Base-by-base conservation (phyloP, 1,140 invertebrate species). In the Colletes latitarsis region DNA sequence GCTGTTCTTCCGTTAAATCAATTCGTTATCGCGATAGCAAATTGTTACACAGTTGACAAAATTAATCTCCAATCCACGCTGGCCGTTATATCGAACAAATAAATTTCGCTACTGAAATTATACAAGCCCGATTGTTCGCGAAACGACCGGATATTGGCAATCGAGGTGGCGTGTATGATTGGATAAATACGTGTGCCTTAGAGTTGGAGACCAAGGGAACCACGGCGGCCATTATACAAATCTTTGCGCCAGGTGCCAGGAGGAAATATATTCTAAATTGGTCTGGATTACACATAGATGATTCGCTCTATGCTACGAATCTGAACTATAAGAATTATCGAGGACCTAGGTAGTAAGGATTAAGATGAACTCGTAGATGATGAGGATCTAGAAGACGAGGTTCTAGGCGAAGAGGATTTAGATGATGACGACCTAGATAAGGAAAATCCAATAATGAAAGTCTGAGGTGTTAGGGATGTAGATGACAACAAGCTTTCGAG, bases 21-120 rank as follows among this genome's bases (percentile, higher is more conserved):
- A 77, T 77, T 70, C 57, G 67, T 60, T 62, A 52, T 57, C 75
- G 21, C n/a, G 75, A 70, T 77, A 70, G 67, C 67, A 60, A 77
- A 77, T 70, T 70, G 75, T 77, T 77, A 57, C 46, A 62, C 75
- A 49, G 73, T 75, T 75, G 73, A 75, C 57, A 77, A 77, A 70
- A 77, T 77, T 77, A 77, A 77, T 77, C 67, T 70, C 57, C 67
- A 60, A 70, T 52, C 67, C 75, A 15, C 17, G 30, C 21, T 10
- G 8, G 55, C 4, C 43, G 43, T 19, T 49, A 15, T 69, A 6
- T 14, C 43, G 53, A n/a, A 60, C 75, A 71, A 78, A 78, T 78
- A 78, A 72, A 78, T 78, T 78, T 71, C 46, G 8, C 14, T 19
- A 4, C 3, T 30, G 49, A 41, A 67, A 67, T 67, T 66, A 55